Evolutionary conservation across 2,888 invertebrate species (phyloP), one percentile per base, ranked within the genome.

Genomic region (Agonum fuliginosum): DNA sequence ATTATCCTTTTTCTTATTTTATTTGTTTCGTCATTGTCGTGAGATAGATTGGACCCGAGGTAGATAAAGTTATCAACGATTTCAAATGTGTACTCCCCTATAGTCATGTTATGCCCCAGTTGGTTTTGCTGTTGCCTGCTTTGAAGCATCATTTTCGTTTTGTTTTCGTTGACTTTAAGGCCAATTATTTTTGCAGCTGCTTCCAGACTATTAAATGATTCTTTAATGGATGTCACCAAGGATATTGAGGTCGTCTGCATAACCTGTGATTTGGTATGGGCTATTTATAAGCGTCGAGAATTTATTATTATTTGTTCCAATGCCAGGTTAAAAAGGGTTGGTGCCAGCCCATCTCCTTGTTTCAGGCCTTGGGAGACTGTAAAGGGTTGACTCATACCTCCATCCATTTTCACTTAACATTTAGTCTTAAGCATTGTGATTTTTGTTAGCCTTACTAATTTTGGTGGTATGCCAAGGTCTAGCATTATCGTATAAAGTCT

Each of bases 251-350:
- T 43, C 43, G 43, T 43, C 43, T 12, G 14, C 14, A 43, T 43
- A 43, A 2, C 43, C 43, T 43, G 43, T 43, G 12, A 43, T 43
- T 43, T 43, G 43, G 14, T 17, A 43, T 12, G 43, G 43, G 2
- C 14, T 17, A 17, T 17, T 43, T 43, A 43, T 1, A 17, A 14
- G 43, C 3, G n/a, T 1, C 14, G 3, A 48, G 19, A 48, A 19
- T 48, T 48, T 20, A 1, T 17, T 19, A 54, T 54, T 54, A 24
- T n/a, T 22, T 54, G 3, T 54, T 54, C 22, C 12, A 54, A 22
- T n/a, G 54, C 54, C n/a, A 54, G 10, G n/a, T 54, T 54, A 12
- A 54, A 54, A 1, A 54, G 54, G 27, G 27, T 54, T 54, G 54
- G 12, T 5, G 54, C 27, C 54, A 54, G 54, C 14, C 54, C 54